Conservation (phyloP, 1,140 invertebrate species). For the Globodera ellingtonae region DNA sequence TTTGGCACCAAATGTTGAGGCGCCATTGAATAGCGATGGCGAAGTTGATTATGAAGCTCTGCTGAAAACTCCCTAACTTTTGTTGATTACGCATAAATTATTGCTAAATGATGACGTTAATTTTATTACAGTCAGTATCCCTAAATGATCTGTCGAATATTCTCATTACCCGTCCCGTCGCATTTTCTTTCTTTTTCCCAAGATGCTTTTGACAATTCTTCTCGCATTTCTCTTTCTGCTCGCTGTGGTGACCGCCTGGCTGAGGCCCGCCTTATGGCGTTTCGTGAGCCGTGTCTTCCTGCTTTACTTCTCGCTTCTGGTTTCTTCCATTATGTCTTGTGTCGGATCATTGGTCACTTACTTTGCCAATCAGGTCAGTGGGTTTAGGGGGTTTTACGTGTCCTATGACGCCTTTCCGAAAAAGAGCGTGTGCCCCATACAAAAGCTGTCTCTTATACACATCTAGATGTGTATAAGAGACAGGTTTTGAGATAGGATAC, state of each 20-base stretch:
- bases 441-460: too few relatives aligned
- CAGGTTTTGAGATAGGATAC: too few relatives aligned
- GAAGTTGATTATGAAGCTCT: constrained; percentile 63
- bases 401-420: not conserved
- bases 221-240: not conserved
- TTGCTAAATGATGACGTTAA: not conserved
- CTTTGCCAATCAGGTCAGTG: constrained; percentile 16
- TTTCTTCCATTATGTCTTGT: constrained; percentile 4
- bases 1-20: constrained; percentile 34
- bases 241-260: not conserved
- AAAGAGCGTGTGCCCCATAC: too few relatives aligned
- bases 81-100: not conserved
- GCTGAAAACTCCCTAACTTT: constrained; percentile 68
- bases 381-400: not conserved
- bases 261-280: not conserved
- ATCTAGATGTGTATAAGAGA: too few relatives aligned
- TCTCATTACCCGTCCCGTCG: not conserved
- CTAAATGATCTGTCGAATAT: not conserved
- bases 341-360: constrained; percentile 10
- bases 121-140: not conserved
- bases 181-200: not conserved
- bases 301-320: not conserved
- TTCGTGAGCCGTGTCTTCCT: not conserved
- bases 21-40: constrained; percentile 57
- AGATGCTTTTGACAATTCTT: not conserved